These are phyloP conservation scores for Andrena praecox DNA, from an alignment of 2,888 invertebrate species.

Conservation along the genomic window DNA sequence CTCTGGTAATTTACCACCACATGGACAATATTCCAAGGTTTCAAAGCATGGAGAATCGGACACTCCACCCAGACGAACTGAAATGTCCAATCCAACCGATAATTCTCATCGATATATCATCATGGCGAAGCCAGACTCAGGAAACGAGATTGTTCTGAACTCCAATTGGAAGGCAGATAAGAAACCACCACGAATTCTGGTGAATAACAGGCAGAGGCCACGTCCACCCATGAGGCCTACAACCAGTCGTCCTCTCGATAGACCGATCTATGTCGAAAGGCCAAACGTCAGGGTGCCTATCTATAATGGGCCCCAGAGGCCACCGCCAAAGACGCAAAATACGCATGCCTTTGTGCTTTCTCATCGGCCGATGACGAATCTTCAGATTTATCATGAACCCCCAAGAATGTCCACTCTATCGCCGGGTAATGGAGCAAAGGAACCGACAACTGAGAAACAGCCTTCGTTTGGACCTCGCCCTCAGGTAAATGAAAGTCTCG, in stretches of 20 bases:
- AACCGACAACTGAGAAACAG: slow-evolving; percentile 31
- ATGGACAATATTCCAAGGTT: slow-evolving; percentile 75
- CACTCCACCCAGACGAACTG: slow-evolving; percentile 80
- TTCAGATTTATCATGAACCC: slow-evolving; percentile 68
- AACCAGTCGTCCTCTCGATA: slow-evolving; percentile 69
- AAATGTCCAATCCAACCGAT: slow-evolving; percentile 74
- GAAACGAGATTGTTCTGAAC: slow-evolving; percentile 73
- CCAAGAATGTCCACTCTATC: slow-evolving; percentile 40
- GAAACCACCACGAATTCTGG: slow-evolving; percentile 74
- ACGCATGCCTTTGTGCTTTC: slow-evolving; percentile 48
- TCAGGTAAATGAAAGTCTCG: slow-evolving; percentile 36
- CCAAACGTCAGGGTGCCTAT: slow-evolving; percentile 68
- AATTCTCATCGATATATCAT: slow-evolving; percentile 74
- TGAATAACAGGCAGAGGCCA: slow-evolving; percentile 76
- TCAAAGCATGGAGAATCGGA: slow-evolving; percentile 70
- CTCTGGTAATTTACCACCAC: slow-evolving; percentile 64
- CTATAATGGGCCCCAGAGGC: slow-evolving; percentile 49
- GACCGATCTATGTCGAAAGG: slow-evolving; percentile 75
- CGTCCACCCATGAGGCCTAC: slow-evolving; percentile 72
- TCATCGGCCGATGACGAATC: slow-evolving; percentile 64
- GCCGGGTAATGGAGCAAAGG: slow-evolving; percentile 12
- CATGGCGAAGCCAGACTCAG: slow-evolving; percentile 72
- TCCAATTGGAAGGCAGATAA: slow-evolving; percentile 80
- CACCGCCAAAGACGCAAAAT: slow-evolving; percentile 56
- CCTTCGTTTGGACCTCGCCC: slow-evolving; percentile 29